phyloP scores from a whole-genome alignment of 2,113 vertebrate species.

The Aptenodytes forsteri region DNA sequence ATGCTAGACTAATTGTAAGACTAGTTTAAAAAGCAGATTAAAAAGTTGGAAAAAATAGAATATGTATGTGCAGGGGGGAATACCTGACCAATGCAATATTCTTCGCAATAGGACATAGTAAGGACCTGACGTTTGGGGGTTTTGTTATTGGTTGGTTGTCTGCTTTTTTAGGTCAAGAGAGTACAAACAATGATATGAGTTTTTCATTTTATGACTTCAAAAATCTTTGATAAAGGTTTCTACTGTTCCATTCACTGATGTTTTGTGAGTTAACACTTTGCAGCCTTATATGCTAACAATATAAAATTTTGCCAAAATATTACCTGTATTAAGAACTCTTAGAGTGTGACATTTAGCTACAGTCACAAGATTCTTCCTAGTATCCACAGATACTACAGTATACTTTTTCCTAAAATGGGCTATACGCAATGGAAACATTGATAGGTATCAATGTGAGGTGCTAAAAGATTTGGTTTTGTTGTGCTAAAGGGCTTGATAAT shows the following conservation, averaged over 20 bases:
- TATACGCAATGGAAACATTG: background rate
- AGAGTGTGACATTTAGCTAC: background rate
- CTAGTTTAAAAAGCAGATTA: background rate
- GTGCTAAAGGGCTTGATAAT: background rate
- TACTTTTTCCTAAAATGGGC: background rate
- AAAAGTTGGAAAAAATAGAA: background rate
- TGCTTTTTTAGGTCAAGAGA: background rate
- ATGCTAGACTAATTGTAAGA: background rate
- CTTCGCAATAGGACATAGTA: background rate
- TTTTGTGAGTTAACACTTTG: background rate
- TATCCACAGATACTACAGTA: background rate
- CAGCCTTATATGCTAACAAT: background rate
- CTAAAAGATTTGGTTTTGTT: background rate
- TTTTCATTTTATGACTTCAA: background rate
- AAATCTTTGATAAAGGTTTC: background rate
- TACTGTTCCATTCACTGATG: background rate
- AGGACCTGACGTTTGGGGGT: fast-evolving
- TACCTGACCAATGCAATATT: background rate
- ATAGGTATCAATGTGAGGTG: background rate
- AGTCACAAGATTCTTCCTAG: background rate
- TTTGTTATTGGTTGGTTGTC: background rate
- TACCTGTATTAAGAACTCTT: background rate
- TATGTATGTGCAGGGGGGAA: too few relatives aligned
- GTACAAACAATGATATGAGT: background rate
- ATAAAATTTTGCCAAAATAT: background rate